These are phyloP conservation scores for Odontophorus gujanensis DNA, from an alignment of 2,113 vertebrate species.

Conservation along the genomic window DNA sequence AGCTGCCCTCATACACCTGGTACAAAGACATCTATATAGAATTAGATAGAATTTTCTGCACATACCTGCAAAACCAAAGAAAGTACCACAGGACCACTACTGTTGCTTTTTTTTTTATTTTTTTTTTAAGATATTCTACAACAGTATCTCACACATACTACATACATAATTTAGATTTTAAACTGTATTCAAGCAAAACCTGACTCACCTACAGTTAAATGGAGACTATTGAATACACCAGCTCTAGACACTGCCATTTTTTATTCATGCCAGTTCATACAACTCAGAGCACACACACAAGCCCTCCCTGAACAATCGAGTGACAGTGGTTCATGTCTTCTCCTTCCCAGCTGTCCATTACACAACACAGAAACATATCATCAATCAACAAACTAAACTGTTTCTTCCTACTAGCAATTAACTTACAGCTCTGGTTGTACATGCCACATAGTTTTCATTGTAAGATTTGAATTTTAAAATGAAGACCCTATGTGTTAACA, in stretches of 20 bases:
- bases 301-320: background rate
- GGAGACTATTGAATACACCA: background rate
- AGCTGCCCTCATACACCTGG: background rate
- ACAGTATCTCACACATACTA: background rate
- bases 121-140: background rate
- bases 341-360: background rate
- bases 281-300: accelerated
- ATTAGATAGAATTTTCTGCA: background rate
- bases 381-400: background rate
- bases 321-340: background rate
- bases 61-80: background rate
- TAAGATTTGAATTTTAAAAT: background rate
- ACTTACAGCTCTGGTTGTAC: background rate
- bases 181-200: background rate
- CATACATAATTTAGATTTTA: background rate
- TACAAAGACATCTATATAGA: background rate
- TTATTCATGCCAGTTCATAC: background rate
- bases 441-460: background rate
- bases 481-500: background rate
- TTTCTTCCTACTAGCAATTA: background rate
- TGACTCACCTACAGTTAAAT: background rate
- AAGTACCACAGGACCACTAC: background rate
- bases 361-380: background rate
- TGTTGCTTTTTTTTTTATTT: background rate
- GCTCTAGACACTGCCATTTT: background rate